phyloP scores from a whole-genome alignment of 2,113 vertebrate species.

The Nerophis lumbriciformis region DNA sequence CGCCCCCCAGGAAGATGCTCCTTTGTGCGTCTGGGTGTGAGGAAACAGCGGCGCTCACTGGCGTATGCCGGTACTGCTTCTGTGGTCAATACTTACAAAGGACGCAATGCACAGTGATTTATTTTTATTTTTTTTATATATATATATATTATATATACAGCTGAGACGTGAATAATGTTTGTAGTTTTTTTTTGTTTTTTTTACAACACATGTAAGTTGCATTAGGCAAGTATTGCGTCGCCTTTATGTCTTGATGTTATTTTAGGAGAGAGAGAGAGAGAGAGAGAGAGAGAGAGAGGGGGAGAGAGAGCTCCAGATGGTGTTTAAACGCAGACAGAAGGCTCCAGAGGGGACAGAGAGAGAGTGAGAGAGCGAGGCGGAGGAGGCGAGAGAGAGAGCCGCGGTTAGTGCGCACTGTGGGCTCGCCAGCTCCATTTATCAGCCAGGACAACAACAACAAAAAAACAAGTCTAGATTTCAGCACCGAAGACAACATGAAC shows the following conservation, averaged over 20 bases:
- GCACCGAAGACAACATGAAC: neutral
- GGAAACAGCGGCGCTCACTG: slow-evolving; percentile 76
- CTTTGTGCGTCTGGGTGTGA: slow-evolving; percentile 41
- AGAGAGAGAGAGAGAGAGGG: slow-evolving; percentile 42
- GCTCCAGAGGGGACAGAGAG: slow-evolving; percentile 69
- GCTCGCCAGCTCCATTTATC: slow-evolving; percentile 58
- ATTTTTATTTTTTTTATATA: neutral
- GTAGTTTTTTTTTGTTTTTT: neutral
- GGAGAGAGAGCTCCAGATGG: slow-evolving; percentile 75
- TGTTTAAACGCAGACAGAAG: slow-evolving; percentile 80
- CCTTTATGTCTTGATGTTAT: too few species aligned
- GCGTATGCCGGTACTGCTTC: slow-evolving; percentile 20
- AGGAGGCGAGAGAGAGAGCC: slow-evolving; percentile 64
- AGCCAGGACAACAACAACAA: slow-evolving; percentile 43
- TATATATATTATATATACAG: neutral
- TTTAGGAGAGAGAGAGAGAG: slow-evolving; percentile 37
- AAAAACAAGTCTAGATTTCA: slow-evolving; percentile 10
- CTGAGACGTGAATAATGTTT: neutral
- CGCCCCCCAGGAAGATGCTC: neutral
- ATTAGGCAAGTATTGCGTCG: neutral
- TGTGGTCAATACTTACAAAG: slow-evolving; percentile 14
- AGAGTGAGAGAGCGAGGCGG: slow-evolving; percentile 37
- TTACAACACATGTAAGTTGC: neutral
- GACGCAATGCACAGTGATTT: too few species aligned
- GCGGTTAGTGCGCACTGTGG: slow-evolving; percentile 60